Percentiles rank a stretch among this genome's conserved stretches.
Evolutionary conservation across 2,113 vertebrate species (phyloP).

Genomic region (Ceyx margarethae): DNA sequence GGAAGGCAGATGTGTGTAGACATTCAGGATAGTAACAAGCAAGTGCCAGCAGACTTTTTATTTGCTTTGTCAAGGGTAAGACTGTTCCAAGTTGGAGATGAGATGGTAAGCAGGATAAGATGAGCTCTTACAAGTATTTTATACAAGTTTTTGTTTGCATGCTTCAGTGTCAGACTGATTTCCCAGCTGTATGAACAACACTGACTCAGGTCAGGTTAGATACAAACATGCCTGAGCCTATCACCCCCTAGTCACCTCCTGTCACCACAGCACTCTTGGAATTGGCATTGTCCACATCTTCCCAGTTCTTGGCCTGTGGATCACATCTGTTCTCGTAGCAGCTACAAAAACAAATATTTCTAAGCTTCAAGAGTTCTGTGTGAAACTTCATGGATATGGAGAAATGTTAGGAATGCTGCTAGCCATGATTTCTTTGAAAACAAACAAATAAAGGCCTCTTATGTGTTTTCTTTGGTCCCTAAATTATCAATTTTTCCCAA

Average conservation of each 20-base stretch:
- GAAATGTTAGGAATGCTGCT: not conserved
- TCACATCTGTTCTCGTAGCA: not conserved
- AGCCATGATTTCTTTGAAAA: not conserved
- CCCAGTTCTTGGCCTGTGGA: not conserved
- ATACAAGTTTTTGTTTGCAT: not conserved
- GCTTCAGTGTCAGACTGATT: not conserved
- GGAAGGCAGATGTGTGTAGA: not conserved
- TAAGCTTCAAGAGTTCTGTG: not conserved
- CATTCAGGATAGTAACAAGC: fast-evolving
- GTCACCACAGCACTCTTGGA: not conserved
- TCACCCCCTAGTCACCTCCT: not conserved
- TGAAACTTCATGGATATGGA: not conserved
- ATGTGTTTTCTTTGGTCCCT: not conserved
- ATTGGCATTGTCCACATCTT: fast-evolving
- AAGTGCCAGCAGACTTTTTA: not conserved
- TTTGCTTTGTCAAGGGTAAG: not conserved
- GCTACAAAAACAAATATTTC: not conserved
- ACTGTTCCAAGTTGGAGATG: fast-evolving
- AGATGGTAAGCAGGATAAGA: not conserved
- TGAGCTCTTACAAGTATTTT: not conserved
- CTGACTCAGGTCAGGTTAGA: not conserved
- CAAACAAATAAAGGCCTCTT: not conserved
- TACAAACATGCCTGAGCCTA: not conserved
- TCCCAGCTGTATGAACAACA: not conserved
- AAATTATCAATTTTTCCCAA: not conserved